phyloP scores from a whole-genome alignment of 2,113 vertebrate genomes.

The Calidris pugnax region DNA sequence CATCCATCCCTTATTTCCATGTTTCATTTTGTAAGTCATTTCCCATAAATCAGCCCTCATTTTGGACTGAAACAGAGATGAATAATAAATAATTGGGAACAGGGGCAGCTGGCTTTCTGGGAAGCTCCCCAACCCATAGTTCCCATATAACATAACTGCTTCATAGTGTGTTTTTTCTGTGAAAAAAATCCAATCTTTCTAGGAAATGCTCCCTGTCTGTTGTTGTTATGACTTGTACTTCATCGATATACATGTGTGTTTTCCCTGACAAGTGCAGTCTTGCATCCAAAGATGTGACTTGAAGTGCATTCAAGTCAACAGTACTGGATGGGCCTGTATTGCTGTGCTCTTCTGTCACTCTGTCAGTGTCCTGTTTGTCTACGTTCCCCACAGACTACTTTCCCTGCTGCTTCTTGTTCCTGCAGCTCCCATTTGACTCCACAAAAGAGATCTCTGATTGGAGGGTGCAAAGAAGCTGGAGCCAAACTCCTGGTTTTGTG shows the following conservation, averaged over 20 bases:
- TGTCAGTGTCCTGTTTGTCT: not conserved
- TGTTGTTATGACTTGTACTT: not conserved
- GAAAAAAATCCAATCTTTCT: slow-evolving; percentile 45
- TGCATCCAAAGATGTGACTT: slow-evolving; percentile 23
- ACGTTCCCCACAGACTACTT: fast-evolving
- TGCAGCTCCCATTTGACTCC: not conserved
- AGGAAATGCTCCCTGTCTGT: slow-evolving; percentile 17
- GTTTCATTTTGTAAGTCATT: slow-evolving; percentile 43
- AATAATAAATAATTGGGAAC: slow-evolving; percentile 67
- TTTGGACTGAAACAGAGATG: slow-evolving; percentile 55
- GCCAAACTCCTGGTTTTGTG: not conserved
- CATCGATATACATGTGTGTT: not conserved
- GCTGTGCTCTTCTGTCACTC: not conserved
- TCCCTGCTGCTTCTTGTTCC: not conserved
- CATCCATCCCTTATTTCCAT: slow-evolving; percentile 35
- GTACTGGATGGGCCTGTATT: not conserved
- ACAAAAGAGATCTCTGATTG: not conserved
- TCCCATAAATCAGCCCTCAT: slow-evolving; percentile 54
- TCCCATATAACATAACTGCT: slow-evolving; percentile 57
- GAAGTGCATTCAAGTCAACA: slow-evolving; percentile 3
- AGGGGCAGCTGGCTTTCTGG: slow-evolving; percentile 65
- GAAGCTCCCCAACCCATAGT: slow-evolving; percentile 55
- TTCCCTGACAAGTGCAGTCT: slow-evolving; percentile 31
- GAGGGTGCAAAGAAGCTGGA: not conserved
- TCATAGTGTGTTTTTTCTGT: slow-evolving; percentile 38